Conservation (phyloP, 2,797 vertebrate genomes). For the Dendrocincla tyrannina region DNA sequence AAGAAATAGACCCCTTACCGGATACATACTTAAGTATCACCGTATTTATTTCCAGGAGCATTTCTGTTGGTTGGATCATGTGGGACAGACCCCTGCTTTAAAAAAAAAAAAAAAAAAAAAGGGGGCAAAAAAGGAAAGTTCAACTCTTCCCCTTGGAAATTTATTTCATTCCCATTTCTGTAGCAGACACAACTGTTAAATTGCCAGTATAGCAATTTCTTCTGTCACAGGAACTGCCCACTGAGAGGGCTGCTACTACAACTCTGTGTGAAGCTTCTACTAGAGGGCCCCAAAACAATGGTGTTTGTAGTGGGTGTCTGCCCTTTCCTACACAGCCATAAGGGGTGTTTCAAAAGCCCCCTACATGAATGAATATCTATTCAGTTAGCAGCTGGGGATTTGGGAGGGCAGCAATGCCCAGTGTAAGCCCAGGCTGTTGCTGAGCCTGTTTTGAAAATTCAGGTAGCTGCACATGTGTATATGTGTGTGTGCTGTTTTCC, state of each 20-base stretch:
- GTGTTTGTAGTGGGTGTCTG: background rate
- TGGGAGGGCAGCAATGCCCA: background rate
- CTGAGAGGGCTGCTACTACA: background rate
- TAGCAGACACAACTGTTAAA: background rate
- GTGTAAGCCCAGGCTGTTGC: background rate
- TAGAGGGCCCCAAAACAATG: background rate
- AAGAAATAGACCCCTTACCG: background rate
- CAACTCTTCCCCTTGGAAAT: background rate
- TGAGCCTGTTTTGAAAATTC: background rate
- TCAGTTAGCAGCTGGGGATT: background rate
- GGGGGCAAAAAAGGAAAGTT: background rate
- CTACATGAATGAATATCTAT: background rate
- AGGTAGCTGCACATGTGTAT: fast-evolving
- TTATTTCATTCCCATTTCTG: background rate
- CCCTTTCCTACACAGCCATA: background rate
- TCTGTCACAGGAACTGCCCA: background rate
- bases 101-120: background rate
- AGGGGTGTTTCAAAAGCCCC: background rate
- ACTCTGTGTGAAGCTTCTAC: background rate
- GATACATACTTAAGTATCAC: no score
- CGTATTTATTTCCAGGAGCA: background rate
- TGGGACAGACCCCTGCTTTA: background rate
- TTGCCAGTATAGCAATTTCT: background rate
- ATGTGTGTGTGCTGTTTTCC: background rate
- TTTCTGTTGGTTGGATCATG: background rate